Base-by-base conservation (phyloP, 2,113 vertebrate species). In the Mixornis gularis region DNA sequence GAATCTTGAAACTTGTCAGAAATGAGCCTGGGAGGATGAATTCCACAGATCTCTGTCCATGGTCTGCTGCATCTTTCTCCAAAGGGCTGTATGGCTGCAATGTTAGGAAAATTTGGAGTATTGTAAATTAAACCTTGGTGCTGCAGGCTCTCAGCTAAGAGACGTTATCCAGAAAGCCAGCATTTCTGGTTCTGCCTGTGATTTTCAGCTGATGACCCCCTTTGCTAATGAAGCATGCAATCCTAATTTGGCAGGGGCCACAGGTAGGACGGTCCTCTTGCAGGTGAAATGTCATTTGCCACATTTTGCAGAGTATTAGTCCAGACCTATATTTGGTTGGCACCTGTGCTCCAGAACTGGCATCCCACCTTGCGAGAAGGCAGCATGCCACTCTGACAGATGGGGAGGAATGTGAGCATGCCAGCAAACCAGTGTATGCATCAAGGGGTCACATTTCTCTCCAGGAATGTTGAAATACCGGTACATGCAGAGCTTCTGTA, bases 371-470 rank as follows among this genome's bases (percentile, higher is more conserved):
- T 96, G 82, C 63, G 84, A 74, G 87, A 94, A 94, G 88, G 95
- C 90, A 96, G 87, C 80, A 80, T 95, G 90, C 90, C 93, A 95
- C 92, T 95, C 72, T 97, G 94, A 94, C 95, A 97, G 94, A 95
- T 97, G 88, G 85, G 53, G 80, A 94, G 78, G 90, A 94, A 71
- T 92, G 71, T 43, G 70, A 82, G 71, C 91, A 85, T 71, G 93
- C 80, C 92, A 96, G 93, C 83, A 94, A 95, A 84, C 74, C 91
- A 95, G 88, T 90, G 79, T 78, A 78, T 92, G 90, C 81, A 94
- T 90, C 89, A 87, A 94, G 90, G 80, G 96, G 93, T 96, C 95
- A 95, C 95, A 93, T 96, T 97, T 97, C 96, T 96, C 92, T 96
- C 88, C 73, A 93, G 88, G 86, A 90, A 96, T 80, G 78, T 87